Evolutionary conservation across 2,888 invertebrate species (phyloP), one percentile per base, ranked within the genome.

Genomic region (Antheraea yamamai): DNA sequence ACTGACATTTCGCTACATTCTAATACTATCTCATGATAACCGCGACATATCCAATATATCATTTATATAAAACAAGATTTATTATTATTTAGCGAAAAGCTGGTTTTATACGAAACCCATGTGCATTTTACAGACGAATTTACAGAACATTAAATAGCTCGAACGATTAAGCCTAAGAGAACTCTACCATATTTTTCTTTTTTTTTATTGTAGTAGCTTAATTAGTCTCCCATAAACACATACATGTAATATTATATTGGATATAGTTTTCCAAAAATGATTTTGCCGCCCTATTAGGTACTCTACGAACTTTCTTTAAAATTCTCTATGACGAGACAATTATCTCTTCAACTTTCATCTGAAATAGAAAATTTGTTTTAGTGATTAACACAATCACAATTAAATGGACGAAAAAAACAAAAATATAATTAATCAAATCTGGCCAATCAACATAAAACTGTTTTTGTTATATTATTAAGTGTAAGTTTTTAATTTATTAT

Each of bases 341-440:
- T 86, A 89, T 87, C 92, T 92, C 94, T 95, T 95, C 95, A 95
- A 95, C 95, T 95, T 83, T 95, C 95, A 92, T 95, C 95, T 95
- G 95, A 94, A 78, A 81, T 82, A 39, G 2, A 39, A 39, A 39
- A 7, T 35, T 35, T 35, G 79, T 79, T 75, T 39, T 39, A 39
- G 3, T 39, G 4, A 39, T 39, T 39, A 39, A 39, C 35, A 39
- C 35, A 39, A 39, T 39, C 4, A 72, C 58, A 58, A n/a, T 58
- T n/a, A 58, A 58, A 58, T n/a, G 58, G 58, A 6, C n/a, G n/a
- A n/a, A 58, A 12, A 18, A 58, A 7, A 55, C 2, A 55, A 16
- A 55, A 14, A 18, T 55, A 55, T 55, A 55, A 51, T 51, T 39
- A 39, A 39, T 39, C 35, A 39, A 39, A 39, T 39, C 6, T 39